phyloP scores from a whole-genome alignment of 2,113 vertebrate species.

The Pimephales promelas region DNA sequence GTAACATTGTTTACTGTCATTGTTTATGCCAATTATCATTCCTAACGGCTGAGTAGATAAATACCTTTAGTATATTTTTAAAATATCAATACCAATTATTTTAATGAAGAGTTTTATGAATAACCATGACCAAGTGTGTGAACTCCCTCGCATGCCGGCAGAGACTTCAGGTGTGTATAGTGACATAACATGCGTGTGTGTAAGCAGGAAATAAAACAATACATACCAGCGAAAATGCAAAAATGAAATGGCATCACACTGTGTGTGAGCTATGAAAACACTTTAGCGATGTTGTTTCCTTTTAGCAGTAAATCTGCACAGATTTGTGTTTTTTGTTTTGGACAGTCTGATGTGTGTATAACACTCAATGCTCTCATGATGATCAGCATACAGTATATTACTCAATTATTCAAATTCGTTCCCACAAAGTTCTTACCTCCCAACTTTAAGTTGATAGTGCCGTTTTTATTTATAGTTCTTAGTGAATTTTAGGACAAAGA shows the following conservation, averaged over 20 bases:
- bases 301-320: background rate
- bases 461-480: background rate
- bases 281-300: background rate
- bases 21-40: background rate
- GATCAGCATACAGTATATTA: background rate
- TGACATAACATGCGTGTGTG: background rate
- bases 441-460: background rate
- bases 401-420: too few species aligned
- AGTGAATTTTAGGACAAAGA: background rate
- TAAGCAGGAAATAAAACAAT: background rate
- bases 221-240: background rate
- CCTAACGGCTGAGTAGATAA: background rate
- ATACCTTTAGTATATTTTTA: background rate
- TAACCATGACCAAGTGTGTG: background rate
- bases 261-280: background rate
- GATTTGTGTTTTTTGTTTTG: background rate
- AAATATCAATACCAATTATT: background rate
- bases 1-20: background rate
- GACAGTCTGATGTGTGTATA: background rate
- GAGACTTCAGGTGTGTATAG: background rate
- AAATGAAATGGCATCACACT: background rate
- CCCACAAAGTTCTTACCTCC: background rate
- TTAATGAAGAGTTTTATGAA: background rate
- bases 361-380: background rate
- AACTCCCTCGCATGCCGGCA: background rate